Evolutionary conservation across 2,797 vertebrate species (phyloP).

Genomic region (Gymnocypris eckloni): DNA sequence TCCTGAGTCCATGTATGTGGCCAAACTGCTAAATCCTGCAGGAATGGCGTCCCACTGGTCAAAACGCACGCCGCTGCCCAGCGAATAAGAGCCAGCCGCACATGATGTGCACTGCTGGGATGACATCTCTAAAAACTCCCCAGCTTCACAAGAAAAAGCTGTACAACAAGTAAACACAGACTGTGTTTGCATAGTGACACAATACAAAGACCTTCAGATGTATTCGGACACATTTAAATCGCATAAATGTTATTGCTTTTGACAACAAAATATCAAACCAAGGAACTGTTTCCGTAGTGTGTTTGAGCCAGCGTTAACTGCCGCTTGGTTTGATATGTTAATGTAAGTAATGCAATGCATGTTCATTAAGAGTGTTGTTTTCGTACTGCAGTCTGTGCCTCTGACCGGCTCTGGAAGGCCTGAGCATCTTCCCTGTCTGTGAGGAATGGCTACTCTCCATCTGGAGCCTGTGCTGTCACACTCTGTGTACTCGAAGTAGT

Average conservation of each 20-base stretch:
- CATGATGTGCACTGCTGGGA: constrained; percentile 93
- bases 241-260: not conserved
- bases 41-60: constrained; percentile 96
- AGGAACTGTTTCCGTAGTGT: not conserved
- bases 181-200: not conserved
- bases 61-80: constrained; percentile 95
- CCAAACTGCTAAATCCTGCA: constrained; percentile 91
- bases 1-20: constrained; percentile 86
- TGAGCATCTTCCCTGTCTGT: constrained; percentile 80
- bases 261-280: not conserved
- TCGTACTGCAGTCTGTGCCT: constrained; percentile 97
- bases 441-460: constrained; percentile 96
- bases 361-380: not conserved
- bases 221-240: not conserved
- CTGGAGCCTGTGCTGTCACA: constrained; percentile 95
- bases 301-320: not conserved
- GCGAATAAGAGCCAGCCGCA: constrained; percentile 91
- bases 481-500: constrained; percentile 97
- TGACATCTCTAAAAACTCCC: constrained; percentile 96
- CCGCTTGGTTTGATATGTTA: not conserved
- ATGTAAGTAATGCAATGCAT: not conserved
- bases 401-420: constrained; percentile 92
- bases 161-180: constrained; percentile 25
- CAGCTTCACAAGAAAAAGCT: constrained; percentile 95
- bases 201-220: not conserved